Base-by-base conservation (phyloP, 2,888 invertebrate genomes). In the Cryptus armator region DNA sequence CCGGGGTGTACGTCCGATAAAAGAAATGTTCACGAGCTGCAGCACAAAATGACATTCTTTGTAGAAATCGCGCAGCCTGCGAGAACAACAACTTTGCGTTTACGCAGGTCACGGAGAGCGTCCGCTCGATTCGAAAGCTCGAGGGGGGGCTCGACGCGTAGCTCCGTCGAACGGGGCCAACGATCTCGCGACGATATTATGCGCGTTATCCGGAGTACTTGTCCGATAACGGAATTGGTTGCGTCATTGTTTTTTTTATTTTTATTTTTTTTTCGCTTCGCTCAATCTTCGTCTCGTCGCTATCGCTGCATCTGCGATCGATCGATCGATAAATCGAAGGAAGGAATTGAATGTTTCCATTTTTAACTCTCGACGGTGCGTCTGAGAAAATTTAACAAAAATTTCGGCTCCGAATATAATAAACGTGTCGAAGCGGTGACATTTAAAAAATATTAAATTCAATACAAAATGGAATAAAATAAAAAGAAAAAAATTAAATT, bases 191-290 rank as follows among this genome's bases (percentile, higher is more conserved):
- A 82, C 78, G 70, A 78, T 84, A 84, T 84, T 84, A 84, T 84
- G 84, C 84, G 68, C 74, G 84, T 74, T 84, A 66, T 74, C 74
- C 77, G 53, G 70, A 81, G 74, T 75, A 81, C 70, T 84, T 70
- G 81, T 70, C 81, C 81, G 85, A 85, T 85, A 85, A 85, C 74
- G 78, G 68, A 82, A 85, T 85, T 85, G 68, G 81, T 82, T 79
- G 81, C 78, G 78, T 85, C 74, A 78, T 78, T 70, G 74, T 85
- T 77, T 75, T 79, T 56, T 64, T 51, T 37, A n/a, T n/a, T n/a
- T n/a, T n/a, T n/a, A n/a, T 77, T 75, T 79, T 56, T 64, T 51
- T 37, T 51, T 37, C 51, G 43, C 4, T 10, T 48, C 37, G 7
- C 32, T 24, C 75, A 32, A 19, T 16, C 16, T 48, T 51, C 19